Conservation (phyloP, 2,888 invertebrate species). For the Microplitis manilae region DNA sequence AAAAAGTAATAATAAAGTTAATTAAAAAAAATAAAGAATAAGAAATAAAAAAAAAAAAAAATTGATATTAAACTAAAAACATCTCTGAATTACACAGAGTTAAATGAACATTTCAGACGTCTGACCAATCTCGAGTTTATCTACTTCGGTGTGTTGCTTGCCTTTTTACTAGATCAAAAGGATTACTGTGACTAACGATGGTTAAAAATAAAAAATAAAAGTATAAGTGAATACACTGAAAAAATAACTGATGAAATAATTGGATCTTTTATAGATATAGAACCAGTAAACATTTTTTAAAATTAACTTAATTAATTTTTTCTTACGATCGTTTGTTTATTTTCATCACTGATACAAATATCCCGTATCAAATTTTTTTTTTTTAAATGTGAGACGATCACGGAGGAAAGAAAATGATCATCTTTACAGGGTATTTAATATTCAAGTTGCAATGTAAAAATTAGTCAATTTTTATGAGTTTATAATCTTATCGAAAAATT, state of each 20-base stretch:
- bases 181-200: conserved; percentile 25
- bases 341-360: no score
- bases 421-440: no score
- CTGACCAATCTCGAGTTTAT: conserved; percentile 23
- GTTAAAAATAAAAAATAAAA: not conserved
- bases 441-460: no score
- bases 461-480: no score
- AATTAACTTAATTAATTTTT: not conserved
- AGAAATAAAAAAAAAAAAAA: not conserved
- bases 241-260: not conserved
- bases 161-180: conserved; percentile 34
- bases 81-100: conserved; percentile 24
- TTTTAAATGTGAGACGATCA: no score
- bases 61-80: conserved; percentile 24
- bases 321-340: no score
- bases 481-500: no score
- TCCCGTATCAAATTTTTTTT: no score
- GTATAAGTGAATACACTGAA: not conserved
- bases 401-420: no score
- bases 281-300: not conserved
- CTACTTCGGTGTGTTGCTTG: conserved; percentile 13
- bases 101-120: conserved; percentile 5
- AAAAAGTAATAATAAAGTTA: conserved; percentile 25
- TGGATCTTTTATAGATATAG: not conserved
- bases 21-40: not conserved